Percentiles rank a stretch among this genome's conserved stretches.
Evolutionary conservation across 2,113 vertebrate genomes (phyloP).

Genomic region (Oxygymnocypris stewartii): DNA sequence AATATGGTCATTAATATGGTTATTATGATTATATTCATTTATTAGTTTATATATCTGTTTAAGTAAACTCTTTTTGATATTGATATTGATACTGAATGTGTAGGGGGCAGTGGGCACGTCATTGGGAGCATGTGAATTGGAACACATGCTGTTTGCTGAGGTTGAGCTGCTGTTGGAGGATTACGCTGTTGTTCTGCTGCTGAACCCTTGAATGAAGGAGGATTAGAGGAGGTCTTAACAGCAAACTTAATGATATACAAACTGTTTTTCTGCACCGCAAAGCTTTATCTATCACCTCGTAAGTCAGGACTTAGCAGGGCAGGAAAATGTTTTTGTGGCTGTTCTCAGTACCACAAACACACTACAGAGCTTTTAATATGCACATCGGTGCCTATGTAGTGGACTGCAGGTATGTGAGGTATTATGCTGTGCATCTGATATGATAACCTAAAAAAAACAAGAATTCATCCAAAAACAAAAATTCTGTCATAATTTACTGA

Average conservation of each 20-base stretch:
- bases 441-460: background rate
- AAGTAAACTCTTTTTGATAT: background rate
- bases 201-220: constrained; percentile 46
- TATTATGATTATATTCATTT: no score
- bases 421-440: background rate
- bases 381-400: background rate
- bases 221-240: constrained; percentile 43
- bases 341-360: background rate
- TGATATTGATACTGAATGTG: background rate
- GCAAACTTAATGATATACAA: constrained; percentile 50
- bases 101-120: background rate
- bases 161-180: constrained; percentile 23
- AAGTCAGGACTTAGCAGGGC: constrained; percentile 29
- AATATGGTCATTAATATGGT: no score
- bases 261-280: constrained; percentile 32
- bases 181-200: constrained; percentile 44
- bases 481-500: background rate
- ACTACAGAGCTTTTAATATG: background rate
- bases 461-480: background rate
- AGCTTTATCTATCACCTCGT: constrained; percentile 41
- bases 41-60: no score
- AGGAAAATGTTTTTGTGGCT: constrained; percentile 3
- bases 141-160: constrained; percentile 23
- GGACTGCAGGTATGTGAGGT: background rate
- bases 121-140: background rate